Conservation (phyloP, 2,888 invertebrate species). For the Tachystola acroxantha region DNA sequence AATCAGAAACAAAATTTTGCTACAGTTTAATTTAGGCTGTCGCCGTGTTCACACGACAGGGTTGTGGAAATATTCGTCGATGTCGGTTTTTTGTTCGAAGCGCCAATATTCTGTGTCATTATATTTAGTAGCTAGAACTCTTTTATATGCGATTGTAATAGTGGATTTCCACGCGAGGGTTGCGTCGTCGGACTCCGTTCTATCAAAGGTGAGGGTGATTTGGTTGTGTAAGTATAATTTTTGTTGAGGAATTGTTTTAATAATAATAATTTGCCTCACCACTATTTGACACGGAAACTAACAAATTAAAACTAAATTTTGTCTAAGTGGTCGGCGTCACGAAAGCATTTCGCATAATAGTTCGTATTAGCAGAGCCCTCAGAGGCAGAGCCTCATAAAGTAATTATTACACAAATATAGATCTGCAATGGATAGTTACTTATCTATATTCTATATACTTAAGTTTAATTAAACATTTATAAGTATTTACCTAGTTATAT, state of each 20-base stretch:
- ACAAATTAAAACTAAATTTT: slow-evolving; percentile 4
- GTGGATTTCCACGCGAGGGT: slow-evolving; percentile 18
- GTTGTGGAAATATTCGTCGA: slow-evolving; percentile 16
- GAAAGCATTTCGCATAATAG: background rate
- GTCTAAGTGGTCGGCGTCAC: slow-evolving; percentile 1
- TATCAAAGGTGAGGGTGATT: slow-evolving; percentile 17
- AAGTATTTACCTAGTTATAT: too few relatives aligned
- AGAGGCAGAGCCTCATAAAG: too few relatives aligned
- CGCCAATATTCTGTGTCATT: slow-evolving; percentile 9
- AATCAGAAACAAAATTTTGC: slow-evolving; percentile 31
- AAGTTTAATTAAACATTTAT: too few relatives aligned
- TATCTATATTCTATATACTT: too few relatives aligned
- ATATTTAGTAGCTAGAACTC: slow-evolving; percentile 8
- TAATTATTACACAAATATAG: too few relatives aligned
- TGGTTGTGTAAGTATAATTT: slow-evolving; percentile 14
- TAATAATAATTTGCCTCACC: slow-evolving; percentile 10
- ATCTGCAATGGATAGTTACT: too few relatives aligned
- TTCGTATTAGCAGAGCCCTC: too few relatives aligned
- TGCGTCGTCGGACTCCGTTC: slow-evolving; percentile 13
- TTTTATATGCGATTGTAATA: slow-evolving; percentile 12
- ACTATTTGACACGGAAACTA: slow-evolving; percentile 8
- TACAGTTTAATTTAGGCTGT: slow-evolving; percentile 47
- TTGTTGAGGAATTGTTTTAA: background rate
- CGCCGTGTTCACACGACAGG: slow-evolving; percentile 45
- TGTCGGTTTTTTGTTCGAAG: slow-evolving; percentile 13